phyloP scores from a whole-genome alignment of 2,888 invertebrate species.

The Calephelis perditalis region DNA sequence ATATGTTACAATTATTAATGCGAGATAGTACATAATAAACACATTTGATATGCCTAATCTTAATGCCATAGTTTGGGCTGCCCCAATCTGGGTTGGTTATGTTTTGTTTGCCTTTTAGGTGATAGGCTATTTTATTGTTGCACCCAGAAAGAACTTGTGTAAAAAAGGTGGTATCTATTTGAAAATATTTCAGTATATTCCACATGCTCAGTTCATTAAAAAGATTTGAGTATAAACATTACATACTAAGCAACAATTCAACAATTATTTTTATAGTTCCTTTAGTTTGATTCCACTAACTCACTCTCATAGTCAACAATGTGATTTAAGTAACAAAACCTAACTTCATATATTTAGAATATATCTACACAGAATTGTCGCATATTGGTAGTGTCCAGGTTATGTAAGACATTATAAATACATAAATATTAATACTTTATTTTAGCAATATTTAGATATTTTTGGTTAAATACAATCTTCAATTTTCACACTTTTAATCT shows the following conservation, averaged over 20 bases:
- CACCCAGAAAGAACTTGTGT: too few species aligned
- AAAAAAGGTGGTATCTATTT: too few species aligned
- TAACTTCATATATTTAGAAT: conserved; percentile 1
- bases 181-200: too few species aligned
- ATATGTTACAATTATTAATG: too few species aligned
- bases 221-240: conserved; percentile 8
- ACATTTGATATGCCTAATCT: too few species aligned
- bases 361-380: background rate
- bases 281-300: background rate
- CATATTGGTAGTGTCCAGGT: background rate
- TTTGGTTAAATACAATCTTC: too few species aligned
- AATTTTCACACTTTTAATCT: too few species aligned
- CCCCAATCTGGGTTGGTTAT: too few species aligned
- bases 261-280: conserved; percentile 7
- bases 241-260: conserved; percentile 7
- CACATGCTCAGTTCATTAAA: background rate
- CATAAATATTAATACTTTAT: background rate
- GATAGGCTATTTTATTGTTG: too few species aligned
- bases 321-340: conserved; percentile 8
- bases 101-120: too few species aligned
- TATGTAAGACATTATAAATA: background rate
- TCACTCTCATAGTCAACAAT: background rate
- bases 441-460: background rate
- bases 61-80: too few species aligned
- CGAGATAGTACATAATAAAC: too few species aligned